Evolutionary conservation across 2,888 invertebrate genomes (phyloP), one percentile per base, ranked within the genome.

Genomic region (Ferrisia virgata): DNA sequence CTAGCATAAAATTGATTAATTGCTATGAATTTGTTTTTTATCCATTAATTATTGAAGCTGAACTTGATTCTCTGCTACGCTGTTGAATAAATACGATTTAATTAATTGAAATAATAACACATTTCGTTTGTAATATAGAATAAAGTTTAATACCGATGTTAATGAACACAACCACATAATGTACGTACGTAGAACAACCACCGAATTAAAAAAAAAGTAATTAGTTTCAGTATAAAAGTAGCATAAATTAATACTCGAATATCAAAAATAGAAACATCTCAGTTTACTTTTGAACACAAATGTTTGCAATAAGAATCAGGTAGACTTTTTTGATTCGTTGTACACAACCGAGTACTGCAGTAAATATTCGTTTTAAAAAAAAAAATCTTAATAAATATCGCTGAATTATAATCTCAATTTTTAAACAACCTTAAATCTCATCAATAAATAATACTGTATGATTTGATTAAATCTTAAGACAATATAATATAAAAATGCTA

Each of bases 141-240:
- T 72, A 72, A 33, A 33, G n/a, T 72, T 72, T 72, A 72, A 33
- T 72, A 72, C 33, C n/a, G n/a, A 72, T 72, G 72, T 72, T 72
- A 72, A 72, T 33, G 72, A 72, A 72, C 72, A 72, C 72, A 72
- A 72, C 72, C 47, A 47, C 47, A 47, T 47, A 47, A 47, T 33
- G 13, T 53, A 33, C 6, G 28, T 72, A 72, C 36, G 33, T n/a
- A 33, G 33, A 72, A 72, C 72, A 72, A 72, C 72, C 72, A 72
- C 72, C 72, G 33, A 72, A 33, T 33, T 72, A n/a, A n/a, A 5
- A 33, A 72, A 72, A 33, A 72, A n/a, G 33, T 33, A 43, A 43
- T 13, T 43, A 43, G 15, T 40, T 11, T 40, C 28, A 72, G 72
- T 72, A 72, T 72, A 72, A 72, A 72, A 72, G 33, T 72, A 72